phyloP scores from a whole-genome alignment of 2,888 invertebrate genomes.

The Campaea margaritaria region DNA sequence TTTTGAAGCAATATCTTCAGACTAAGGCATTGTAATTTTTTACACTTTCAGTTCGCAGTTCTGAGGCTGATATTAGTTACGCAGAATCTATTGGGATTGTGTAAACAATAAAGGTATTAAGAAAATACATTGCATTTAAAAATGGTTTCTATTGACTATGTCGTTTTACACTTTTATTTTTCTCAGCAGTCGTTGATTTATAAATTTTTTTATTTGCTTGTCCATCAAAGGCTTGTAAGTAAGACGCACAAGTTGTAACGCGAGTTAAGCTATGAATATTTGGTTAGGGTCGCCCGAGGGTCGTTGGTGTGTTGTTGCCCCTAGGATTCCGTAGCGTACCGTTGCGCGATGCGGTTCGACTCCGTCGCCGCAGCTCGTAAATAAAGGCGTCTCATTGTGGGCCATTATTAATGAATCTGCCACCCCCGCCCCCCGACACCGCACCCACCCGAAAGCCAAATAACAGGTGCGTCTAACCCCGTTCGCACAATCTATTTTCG shows the following conservation, averaged over 20 bases:
- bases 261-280: conserved; percentile 23
- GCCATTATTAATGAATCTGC: conserved; percentile 84
- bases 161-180: neutral
- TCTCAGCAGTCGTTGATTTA: neutral
- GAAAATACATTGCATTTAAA: neutral
- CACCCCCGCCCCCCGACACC: conserved; percentile 64
- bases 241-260: neutral
- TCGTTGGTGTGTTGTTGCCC: conserved; percentile 42
- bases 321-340: conserved; percentile 51
- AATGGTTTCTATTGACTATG: neutral
- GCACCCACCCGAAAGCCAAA: conserved; percentile 77
- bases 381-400: conserved; percentile 83
- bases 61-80: neutral
- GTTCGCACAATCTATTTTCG: conserved; percentile 85
- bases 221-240: neutral
- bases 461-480: conserved; percentile 85
- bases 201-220: neutral
- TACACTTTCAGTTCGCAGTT: neutral
- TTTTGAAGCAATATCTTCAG: neutral
- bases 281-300: conserved; percentile 29
- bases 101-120: neutral
- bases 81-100: neutral
- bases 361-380: conserved; percentile 78
- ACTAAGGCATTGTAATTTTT: neutral
- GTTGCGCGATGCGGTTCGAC: conserved; percentile 69